Conservation (phyloP, 92 coral and sea anemone species). For the Epizoanthus rinbou region DNA sequence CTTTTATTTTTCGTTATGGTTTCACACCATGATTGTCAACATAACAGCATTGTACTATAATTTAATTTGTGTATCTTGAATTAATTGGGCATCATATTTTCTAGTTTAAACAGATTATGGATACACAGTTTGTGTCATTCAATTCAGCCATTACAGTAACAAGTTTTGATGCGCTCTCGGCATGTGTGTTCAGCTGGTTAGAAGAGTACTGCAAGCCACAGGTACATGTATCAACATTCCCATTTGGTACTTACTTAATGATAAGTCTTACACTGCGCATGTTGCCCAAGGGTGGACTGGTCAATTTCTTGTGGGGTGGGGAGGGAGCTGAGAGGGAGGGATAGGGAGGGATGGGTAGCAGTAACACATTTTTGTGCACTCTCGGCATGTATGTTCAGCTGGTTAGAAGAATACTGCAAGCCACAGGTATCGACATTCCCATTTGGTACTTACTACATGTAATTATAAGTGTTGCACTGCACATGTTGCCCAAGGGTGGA, state of each 20-base stretch:
- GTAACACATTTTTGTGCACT: slow-evolving; percentile 82
- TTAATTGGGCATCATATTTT: background rate
- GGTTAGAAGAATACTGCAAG: slow-evolving; percentile 98
- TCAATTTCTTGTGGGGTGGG: background rate
- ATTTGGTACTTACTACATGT: too few species aligned
- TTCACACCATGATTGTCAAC: too few species aligned
- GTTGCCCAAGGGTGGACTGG: background rate
- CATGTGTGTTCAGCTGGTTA: slow-evolving; percentile 93
- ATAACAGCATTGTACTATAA: too few species aligned
- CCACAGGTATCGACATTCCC: slow-evolving; percentile 82
- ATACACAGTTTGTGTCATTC: slow-evolving; percentile 88
- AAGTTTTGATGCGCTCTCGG: slow-evolving; percentile 88
- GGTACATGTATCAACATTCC: slow-evolving; percentile 85
- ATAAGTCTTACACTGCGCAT: background rate
- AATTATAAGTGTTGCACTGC: background rate
- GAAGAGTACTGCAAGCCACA: slow-evolving; percentile 99
- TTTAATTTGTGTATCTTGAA: background rate
- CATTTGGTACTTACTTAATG: background rate
- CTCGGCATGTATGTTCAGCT: slow-evolving; percentile 91
- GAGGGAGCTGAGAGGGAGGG: too few species aligned
- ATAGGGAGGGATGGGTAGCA: background rate
- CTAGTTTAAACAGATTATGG: slow-evolving; percentile 92
- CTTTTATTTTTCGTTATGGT: too few species aligned
- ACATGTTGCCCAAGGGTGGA: background rate
- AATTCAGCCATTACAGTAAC: slow-evolving; percentile 77